These are phyloP conservation scores for Clamator glandarius DNA, from an alignment of 2,797 vertebrate species.

Conservation along the genomic window DNA sequence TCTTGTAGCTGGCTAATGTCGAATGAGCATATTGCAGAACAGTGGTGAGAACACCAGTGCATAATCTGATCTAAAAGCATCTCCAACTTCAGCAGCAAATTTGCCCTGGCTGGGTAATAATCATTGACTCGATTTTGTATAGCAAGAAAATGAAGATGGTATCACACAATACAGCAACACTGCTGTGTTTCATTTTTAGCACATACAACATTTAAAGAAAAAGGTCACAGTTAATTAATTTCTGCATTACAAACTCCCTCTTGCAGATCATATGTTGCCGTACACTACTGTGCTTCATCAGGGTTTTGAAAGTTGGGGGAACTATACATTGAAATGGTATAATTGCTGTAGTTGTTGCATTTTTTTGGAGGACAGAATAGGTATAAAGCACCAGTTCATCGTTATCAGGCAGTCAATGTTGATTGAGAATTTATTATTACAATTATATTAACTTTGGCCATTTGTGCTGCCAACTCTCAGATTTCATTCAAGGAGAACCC, in stretches of 20 bases:
- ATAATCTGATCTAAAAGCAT: background rate
- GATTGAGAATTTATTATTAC: background rate
- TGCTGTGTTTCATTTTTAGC: background rate
- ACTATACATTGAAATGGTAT: background rate
- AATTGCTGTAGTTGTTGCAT: background rate
- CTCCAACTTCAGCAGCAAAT: background rate
- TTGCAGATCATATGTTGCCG: background rate
- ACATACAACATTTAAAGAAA: background rate
- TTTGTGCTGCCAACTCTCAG: background rate
- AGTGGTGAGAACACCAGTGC: background rate
- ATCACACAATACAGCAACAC: background rate
- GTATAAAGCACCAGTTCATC: background rate
- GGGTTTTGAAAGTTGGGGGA: background rate
- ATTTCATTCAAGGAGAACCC: slow-evolving; percentile 62
- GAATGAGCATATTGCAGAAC: background rate
- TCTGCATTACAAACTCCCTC: background rate
- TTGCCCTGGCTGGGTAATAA: background rate
- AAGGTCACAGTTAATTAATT: background rate
- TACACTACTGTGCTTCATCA: background rate
- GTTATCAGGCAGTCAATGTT: background rate
- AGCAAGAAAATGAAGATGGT: background rate
- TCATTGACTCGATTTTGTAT: background rate
- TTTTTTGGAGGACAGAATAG: background rate
- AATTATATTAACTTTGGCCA: background rate
- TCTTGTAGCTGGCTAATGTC: background rate